phyloP scores from a whole-genome alignment of 2,797 vertebrate genomes.

The Odontamblyopus rebecca region DNA sequence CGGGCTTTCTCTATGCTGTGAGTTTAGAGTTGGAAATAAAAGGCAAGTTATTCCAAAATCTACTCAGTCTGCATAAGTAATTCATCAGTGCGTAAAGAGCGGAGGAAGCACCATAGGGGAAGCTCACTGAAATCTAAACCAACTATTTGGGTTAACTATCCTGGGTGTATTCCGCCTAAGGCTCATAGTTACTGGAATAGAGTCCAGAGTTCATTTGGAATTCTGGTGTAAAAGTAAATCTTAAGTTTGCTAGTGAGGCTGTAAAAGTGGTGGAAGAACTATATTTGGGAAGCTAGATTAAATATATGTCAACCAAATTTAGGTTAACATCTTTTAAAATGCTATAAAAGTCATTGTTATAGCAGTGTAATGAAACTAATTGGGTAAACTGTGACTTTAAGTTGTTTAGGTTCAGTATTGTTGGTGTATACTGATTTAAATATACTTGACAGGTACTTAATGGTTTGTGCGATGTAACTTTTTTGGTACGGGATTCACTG shows the following conservation, averaged over 20 bases:
- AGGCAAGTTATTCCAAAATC: slow-evolving; percentile 2
- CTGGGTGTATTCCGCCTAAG: not conserved
- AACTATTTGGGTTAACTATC: slow-evolving; percentile 2
- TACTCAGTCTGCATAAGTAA: slow-evolving; percentile 17
- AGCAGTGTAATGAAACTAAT: no score
- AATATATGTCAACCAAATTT: not conserved
- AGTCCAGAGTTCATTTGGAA: not conserved
- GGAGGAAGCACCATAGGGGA: not conserved
- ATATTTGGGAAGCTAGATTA: not conserved
- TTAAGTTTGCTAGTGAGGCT: not conserved
- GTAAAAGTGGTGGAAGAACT: not conserved
- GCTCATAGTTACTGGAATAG: not conserved
- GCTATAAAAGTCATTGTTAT: not conserved
- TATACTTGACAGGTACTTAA: no score
- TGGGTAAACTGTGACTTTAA: no score
- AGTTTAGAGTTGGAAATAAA: slow-evolving; percentile 9
- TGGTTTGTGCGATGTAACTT: no score
- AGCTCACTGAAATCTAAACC: not conserved
- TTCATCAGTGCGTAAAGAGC: slow-evolving; percentile 13
- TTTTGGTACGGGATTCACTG: no score
- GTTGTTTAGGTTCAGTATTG: no score
- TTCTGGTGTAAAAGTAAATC: not conserved
- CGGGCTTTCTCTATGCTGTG: not conserved
- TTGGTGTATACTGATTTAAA: no score
- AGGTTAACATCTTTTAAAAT: slow-evolving; percentile 6